Evolutionary conservation across 92 coral and sea anemone genomes (phyloP).

Genomic region (Epizoanthus scotinus): DNA sequence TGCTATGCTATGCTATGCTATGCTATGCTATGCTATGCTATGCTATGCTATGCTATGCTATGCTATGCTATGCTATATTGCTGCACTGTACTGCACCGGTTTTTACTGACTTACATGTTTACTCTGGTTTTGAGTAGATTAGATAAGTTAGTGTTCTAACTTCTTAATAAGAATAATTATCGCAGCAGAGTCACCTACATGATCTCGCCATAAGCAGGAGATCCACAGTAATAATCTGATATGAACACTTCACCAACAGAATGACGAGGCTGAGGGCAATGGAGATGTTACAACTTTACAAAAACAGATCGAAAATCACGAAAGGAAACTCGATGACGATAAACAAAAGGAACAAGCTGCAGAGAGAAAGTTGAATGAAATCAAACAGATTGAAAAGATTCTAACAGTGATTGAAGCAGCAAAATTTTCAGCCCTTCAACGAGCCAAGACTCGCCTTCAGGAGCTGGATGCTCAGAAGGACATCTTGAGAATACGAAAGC

Average conservation of each 20-base stretch:
- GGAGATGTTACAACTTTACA: slow-evolving; percentile 29
- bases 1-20: too few relatives aligned
- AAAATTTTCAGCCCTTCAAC: slow-evolving; percentile 81
- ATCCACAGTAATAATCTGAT: too few relatives aligned
- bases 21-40: too few relatives aligned
- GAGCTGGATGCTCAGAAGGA: slow-evolving; percentile 54
- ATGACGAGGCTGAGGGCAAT: slow-evolving; percentile 9
- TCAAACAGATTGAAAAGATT: slow-evolving; percentile 84
- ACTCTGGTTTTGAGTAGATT: too few relatives aligned
- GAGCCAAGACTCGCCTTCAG: slow-evolving; percentile 73
- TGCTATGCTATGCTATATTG: too few relatives aligned
- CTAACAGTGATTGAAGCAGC: slow-evolving; percentile 93
- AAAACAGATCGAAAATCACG: slow-evolving; percentile 60
- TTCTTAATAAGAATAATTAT: too few relatives aligned
- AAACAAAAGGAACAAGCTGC: slow-evolving; percentile 79
- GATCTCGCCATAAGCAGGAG: too few relatives aligned
- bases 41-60: too few relatives aligned
- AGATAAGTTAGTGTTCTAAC: too few relatives aligned
- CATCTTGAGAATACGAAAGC: slow-evolving; percentile 67
- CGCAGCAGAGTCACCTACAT: too few relatives aligned
- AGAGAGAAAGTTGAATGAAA: slow-evolving; percentile 72
- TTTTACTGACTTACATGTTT: too few relatives aligned
- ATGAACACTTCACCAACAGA: neutral
- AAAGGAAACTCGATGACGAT: slow-evolving; percentile 70
- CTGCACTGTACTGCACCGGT: too few relatives aligned